phyloP scores from a whole-genome alignment of 2,888 invertebrate species.

The Toxonevra muliebris region DNA sequence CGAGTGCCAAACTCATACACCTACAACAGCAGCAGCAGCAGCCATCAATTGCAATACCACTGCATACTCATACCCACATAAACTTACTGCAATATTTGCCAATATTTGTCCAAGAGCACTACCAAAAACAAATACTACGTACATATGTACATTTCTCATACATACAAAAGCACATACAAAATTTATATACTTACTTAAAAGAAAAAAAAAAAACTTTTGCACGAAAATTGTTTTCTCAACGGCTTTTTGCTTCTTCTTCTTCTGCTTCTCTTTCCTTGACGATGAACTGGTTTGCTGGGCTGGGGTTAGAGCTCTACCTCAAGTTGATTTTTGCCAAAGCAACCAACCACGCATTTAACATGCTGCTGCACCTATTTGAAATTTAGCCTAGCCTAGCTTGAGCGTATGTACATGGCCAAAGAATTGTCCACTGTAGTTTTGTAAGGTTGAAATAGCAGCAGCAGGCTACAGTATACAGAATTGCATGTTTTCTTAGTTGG shows the following conservation, averaged over 20 bases:
- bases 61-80: background rate
- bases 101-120: slow-evolving; percentile 28
- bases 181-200: background rate
- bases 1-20: no score
- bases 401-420: background rate
- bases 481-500: background rate
- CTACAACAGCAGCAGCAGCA: background rate
- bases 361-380: background rate
- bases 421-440: slow-evolving; percentile 10
- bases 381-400: background rate
- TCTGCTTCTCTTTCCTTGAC: background rate
- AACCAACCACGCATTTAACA: slow-evolving; percentile 10
- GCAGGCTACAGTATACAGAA: background rate
- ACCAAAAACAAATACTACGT: slow-evolving; percentile 17
- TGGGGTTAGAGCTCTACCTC: background rate
- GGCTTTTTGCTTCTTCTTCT: no score
- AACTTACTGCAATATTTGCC: slow-evolving; percentile 16
- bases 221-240: no score
- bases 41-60: background rate
- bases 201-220: background rate
- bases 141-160: no score
- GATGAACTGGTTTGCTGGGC: slow-evolving; percentile 22
- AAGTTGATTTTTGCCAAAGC: background rate
- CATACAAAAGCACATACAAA: no score
- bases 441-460: background rate